A percentile compares a stretch with the other conserved stretches of the same genome.
phyloP scores from a whole-genome alignment of 35 echinoderm and acorn worm species.

The Stichopus chloronotus region DNA sequence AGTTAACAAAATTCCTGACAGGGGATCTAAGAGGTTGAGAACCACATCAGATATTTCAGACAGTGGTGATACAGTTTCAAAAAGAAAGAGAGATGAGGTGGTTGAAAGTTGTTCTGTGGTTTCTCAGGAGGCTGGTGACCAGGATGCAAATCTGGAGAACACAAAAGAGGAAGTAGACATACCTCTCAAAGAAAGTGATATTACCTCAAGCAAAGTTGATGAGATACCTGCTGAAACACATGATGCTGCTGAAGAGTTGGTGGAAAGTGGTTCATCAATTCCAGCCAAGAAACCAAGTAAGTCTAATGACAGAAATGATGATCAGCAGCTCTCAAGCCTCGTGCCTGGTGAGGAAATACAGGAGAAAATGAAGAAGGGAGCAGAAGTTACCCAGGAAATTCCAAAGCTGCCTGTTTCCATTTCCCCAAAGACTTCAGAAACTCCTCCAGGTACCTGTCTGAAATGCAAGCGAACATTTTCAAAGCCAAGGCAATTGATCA shows the following conservation, averaged over 20 bases:
- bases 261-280: neutral
- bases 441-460: neutral
- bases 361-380: too few relatives aligned
- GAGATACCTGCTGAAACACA: neutral
- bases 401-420: neutral
- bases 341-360: neutral
- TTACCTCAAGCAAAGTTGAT: neutral
- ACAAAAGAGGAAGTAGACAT: neutral
- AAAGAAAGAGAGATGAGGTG: neutral
- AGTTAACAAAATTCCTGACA: neutral
- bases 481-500: conserved; percentile 21
- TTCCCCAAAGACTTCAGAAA: neutral
- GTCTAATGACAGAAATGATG: neutral
- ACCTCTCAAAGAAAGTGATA: neutral
- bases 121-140: neutral
- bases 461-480: conserved; percentile 49
- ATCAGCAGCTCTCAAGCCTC: neutral
- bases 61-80: neutral
- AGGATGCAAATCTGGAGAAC: neutral
- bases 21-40: conserved; percentile 10
- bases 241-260: neutral
- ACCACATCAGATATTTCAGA: neutral
- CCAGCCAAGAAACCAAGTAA: neutral
- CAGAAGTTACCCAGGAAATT: neutral
- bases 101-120: neutral